Evolutionary conservation across 2,797 vertebrate species (phyloP), one percentile per base, ranked within the genome.

Genomic region (Triplophysa bombifrons): DNA sequence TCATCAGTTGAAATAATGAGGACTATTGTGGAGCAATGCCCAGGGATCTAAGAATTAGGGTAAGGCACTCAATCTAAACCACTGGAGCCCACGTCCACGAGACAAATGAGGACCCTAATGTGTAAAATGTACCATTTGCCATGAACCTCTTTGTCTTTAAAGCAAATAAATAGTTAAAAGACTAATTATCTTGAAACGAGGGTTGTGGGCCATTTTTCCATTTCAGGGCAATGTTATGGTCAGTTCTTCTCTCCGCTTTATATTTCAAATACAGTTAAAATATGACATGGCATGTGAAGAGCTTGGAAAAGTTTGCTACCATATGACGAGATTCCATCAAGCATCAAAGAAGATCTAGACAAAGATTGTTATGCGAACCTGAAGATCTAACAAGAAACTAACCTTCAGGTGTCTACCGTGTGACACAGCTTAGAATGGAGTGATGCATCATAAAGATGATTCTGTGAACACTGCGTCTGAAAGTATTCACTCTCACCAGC

Each of bases 291-390:
- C 84, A 67, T 46, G 46, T 19, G 66, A 86, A 72, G 78, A 83
- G 89, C 80, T 87, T 88, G 88, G 60, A 85, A 86, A 87, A 90
- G 89, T 93, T 93, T 88, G 90, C 88, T 91, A 85, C 90, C 92
- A 92, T 90, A 93, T 92, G 90, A 83, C 70, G 50, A 67, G 75
- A 68, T 63, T 53, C 58, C 7, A 58, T 56, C 71, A 63, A 81
- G 80, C 84, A 74, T 48, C 50, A 63, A 30, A 38, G 44, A 20
- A 70, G 58, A 27, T 55, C 67, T 16, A 73, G 50, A 80, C 63
- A 76, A 76, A 80, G 65, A 17, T 55, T 73, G 19, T 0, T 14
- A 66, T 74, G 67, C 80, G 22, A 19, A 70, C 53, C 30, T 60
- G 22, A 61, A 67, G 56, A 44, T 69, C 25, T 70, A 27, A 53